Base-by-base conservation (phyloP, 2,797 vertebrate species). In the Microchirus variegatus region DNA sequence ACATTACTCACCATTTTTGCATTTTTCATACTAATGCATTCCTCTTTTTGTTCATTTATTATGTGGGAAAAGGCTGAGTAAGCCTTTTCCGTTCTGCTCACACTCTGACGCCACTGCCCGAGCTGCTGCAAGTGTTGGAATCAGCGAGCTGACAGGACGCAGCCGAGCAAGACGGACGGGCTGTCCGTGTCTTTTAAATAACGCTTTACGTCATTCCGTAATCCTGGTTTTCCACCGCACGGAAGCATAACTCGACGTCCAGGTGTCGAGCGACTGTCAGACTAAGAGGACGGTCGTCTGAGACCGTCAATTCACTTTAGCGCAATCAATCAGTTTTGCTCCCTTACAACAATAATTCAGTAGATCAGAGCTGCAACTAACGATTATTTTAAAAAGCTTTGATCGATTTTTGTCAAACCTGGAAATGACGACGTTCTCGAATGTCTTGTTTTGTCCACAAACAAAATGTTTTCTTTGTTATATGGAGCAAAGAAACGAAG, bases 41-140 rank as follows among this genome's bases (percentile, higher is more conserved):
- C 71, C 42, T 63, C 38, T 43, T 58, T 62, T 72, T n/a, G n/a
- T n/a, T 71, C 38, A 57, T 68, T 57, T 17, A 59, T 22, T 22
- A 22, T 22, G 22, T 54, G 56, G 67, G 55, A 81, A 84, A 81
- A 83, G 75, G 70, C 80, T 75, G 85, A 83, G 70, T 85, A 78
- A 84, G 84, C 84, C 65, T 43, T 43, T 82, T 19, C 43, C 53
- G 18, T 66, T 71, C 40, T 42, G 22, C 62, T 61, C 45, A 38
- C 46, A 53, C 54, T 59, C 41, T 49, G 52, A 38, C 15, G 13
- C 40, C 71, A 37, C 61, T 48, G 40, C 37, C 15, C 5, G 7
- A 11, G 22, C 7, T 38, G 60, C 77, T 73, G 53, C 60, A 55
- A 75, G 49, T 13, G 41, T 35, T 47, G 41, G 53, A 57, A 54